Percentiles rank a stretch among this genome's conserved stretches.
Conservation (phyloP, 2,113 vertebrate species). For the Myrmecobius fasciatus region DNA sequence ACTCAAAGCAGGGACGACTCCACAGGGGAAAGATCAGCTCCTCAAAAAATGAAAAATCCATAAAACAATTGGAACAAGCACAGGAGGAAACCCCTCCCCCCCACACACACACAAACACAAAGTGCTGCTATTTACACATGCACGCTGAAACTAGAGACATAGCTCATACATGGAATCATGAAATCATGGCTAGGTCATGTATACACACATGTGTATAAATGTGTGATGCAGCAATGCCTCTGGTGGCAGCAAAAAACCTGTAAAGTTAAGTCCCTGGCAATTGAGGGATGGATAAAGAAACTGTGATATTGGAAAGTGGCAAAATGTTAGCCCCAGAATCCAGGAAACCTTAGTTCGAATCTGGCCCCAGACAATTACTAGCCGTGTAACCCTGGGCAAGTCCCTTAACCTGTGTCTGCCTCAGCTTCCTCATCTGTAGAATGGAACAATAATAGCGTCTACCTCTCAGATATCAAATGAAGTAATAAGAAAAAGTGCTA, state of each 20-base stretch:
- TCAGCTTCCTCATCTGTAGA: background rate
- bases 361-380: background rate
- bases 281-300: background rate
- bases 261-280: background rate
- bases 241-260: background rate
- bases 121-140: too few relatives aligned
- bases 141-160: too few relatives aligned
- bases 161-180: background rate
- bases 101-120: too few relatives aligned
- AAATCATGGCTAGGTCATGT: background rate
- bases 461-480: background rate
- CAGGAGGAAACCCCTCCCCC: too few relatives aligned
- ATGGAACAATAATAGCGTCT: too few relatives aligned
- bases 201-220: background rate
- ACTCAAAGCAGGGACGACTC: constrained; percentile 39
- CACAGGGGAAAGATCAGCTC: background rate
- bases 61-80: too few relatives aligned
- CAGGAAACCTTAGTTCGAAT: background rate
- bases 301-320: background rate
- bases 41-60: background rate
- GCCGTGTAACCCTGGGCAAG: background rate
- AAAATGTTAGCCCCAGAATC: background rate
- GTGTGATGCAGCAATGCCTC: background rate
- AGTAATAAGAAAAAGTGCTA: background rate
- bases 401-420: background rate